These are phyloP conservation scores for Paramuricea clavata DNA, from an alignment of 92 coral and sea anemone species.

Conservation along the genomic window DNA sequence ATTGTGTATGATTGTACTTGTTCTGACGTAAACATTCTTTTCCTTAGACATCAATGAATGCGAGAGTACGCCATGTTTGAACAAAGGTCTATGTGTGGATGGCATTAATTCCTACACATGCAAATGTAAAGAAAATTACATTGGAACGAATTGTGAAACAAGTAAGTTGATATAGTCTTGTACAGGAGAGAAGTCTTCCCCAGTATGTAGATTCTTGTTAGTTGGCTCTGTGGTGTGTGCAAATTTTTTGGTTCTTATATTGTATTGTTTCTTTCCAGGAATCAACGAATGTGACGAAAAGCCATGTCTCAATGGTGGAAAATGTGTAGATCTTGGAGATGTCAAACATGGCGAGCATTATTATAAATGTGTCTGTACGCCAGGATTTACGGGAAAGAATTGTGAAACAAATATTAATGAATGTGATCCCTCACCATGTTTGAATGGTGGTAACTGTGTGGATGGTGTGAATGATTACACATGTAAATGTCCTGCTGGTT, in stretches of 20 bases:
- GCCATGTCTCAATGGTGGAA: conserved; percentile 27
- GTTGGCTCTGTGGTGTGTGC: no score
- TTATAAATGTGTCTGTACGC: conserved; percentile 5
- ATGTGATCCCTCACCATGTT: conserved; percentile 19
- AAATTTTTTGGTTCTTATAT: no score
- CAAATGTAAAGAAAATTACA: conserved; percentile 30
- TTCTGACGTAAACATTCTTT: neutral
- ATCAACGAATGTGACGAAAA: conserved; percentile 32
- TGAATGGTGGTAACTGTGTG: conserved; percentile 10
- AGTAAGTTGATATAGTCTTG: neutral
- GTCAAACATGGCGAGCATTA: neutral
- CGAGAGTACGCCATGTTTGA: conserved; percentile 49
- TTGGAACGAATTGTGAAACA: conserved; percentile 19
- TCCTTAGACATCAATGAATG: conserved; percentile 34
- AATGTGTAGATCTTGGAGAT: neutral
- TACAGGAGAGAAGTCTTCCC: no score
- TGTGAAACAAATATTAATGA: conserved; percentile 3
- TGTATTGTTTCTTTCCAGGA: neutral
- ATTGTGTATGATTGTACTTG: no score
- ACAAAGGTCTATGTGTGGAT: conserved; percentile 56
- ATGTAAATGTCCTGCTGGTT: conserved; percentile 21
- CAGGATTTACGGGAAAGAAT: conserved; percentile 32
- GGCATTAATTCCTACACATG: conserved; percentile 50
- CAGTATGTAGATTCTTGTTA: no score
- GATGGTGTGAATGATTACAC: conserved; percentile 9